A percentile compares a stretch with the other conserved stretches of the same genome.
These are phyloP conservation scores for Dasypogon diadema DNA, from an alignment of 2,888 invertebrate genomes.

Conservation along the genomic window DNA sequence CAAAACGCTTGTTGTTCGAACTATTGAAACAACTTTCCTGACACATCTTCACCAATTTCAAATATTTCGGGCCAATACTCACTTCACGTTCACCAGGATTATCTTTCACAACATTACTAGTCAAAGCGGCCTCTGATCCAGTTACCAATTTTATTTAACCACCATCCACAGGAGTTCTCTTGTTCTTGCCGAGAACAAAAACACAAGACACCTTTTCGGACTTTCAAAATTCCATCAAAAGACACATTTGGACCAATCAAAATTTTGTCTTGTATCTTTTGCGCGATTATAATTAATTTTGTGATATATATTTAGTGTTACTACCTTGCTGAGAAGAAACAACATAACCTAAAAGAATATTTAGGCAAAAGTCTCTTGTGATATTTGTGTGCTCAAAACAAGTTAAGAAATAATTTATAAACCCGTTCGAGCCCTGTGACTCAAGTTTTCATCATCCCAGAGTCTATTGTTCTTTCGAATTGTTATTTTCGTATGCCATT, in stretches of 20 bases:
- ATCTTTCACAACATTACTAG: constrained; percentile 4
- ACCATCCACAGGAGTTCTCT: background rate
- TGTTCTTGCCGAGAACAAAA: too few relatives aligned
- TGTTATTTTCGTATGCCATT: constrained; percentile 1
- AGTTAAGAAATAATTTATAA: constrained; percentile 40
- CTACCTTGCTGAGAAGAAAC: background rate
- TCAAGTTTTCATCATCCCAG: background rate
- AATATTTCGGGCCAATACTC: constrained; percentile 3
- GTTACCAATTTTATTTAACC: constrained; percentile 14
- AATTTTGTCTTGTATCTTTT: background rate
- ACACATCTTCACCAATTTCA: background rate
- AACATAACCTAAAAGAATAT: constrained; percentile 10
- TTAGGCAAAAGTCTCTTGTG: constrained; percentile 24
- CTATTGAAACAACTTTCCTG: background rate
- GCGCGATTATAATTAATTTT: constrained; percentile 24
- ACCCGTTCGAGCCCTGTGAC: constrained; percentile 6
- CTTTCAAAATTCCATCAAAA: constrained; percentile 15
- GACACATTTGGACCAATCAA: constrained; percentile 27
- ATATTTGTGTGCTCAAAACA: constrained; percentile 43
- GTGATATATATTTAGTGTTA: constrained; percentile 44
- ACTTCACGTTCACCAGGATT: constrained; percentile 10
- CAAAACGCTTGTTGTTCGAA: background rate
- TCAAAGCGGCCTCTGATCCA: background rate
- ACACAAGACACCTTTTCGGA: too few relatives aligned
- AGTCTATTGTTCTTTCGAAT: constrained; percentile 33